These are phyloP conservation scores for Tursiops truncatus DNA, from an alignment of 2,113 vertebrate species.

Conservation along the genomic window DNA sequence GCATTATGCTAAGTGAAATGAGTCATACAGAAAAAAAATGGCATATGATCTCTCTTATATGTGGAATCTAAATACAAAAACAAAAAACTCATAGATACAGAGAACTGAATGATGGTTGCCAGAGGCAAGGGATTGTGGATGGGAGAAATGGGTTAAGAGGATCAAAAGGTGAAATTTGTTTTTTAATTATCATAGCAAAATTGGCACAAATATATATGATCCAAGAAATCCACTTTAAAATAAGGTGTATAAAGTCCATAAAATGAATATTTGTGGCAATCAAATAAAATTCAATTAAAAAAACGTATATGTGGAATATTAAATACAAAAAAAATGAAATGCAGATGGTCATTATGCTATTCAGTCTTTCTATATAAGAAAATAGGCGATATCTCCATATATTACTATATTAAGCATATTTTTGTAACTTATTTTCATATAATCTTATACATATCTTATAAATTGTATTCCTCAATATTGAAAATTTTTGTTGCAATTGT, in stretches of 20 bases:
- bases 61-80: neutral
- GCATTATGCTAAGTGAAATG: neutral
- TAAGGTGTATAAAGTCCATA: neutral
- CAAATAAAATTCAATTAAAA: neutral
- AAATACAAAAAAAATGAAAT: neutral
- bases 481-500: neutral
- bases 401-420: neutral
- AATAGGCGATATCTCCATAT: neutral
- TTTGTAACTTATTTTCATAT: neutral
- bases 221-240: neutral
- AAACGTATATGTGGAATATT: neutral
- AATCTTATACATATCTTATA: neutral
- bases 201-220: neutral
- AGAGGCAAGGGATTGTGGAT: neutral
- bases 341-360: neutral
- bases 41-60: neutral
- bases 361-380: neutral
- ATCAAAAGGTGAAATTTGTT: neutral
- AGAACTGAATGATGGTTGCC: neutral
- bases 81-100: neutral
- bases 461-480: neutral
- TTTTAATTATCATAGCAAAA: neutral
- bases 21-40: neutral
- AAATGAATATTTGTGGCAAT: neutral
- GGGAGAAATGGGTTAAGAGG: neutral